Evolutionary conservation across 2,888 invertebrate species (phyloP).

Genomic region (Pyralis farinalis): DNA sequence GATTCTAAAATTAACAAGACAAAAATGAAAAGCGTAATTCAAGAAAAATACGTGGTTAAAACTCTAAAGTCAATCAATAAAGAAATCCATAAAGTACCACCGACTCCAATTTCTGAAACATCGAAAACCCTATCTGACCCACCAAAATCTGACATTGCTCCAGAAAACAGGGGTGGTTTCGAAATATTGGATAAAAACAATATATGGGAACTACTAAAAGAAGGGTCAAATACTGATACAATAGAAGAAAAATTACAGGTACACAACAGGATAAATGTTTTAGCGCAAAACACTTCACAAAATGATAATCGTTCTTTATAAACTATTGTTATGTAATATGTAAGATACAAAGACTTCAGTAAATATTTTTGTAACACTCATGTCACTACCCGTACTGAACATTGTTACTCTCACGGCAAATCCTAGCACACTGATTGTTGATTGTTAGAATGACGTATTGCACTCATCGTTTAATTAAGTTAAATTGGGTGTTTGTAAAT

Average conservation of each 20-base stretch:
- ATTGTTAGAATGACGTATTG: slow-evolving; percentile 54
- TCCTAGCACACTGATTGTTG: slow-evolving; percentile 62
- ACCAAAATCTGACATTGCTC: slow-evolving; percentile 58
- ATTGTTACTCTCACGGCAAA: slow-evolving; percentile 36
- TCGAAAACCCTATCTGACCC: slow-evolving; percentile 53
- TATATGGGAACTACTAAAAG: slow-evolving; percentile 83
- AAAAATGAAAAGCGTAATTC: slow-evolving; percentile 37
- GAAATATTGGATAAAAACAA: slow-evolving; percentile 82
- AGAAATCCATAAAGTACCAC: slow-evolving; percentile 74
- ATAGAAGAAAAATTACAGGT: slow-evolving; percentile 59
- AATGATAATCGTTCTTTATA: slow-evolving; percentile 68
- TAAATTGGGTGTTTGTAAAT: slow-evolving; percentile 57
- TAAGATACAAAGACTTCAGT: slow-evolving; percentile 73
- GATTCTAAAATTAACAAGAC: slow-evolving; percentile 44
- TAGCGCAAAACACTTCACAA: slow-evolving; percentile 45
- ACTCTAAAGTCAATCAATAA: slow-evolving; percentile 71
- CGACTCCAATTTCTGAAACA: slow-evolving; percentile 72
- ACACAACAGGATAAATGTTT: slow-evolving; percentile 50
- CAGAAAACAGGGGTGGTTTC: slow-evolving; percentile 75
- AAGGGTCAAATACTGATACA: slow-evolving; percentile 66
- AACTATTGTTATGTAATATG: slow-evolving; percentile 69
- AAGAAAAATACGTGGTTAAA: slow-evolving; percentile 47
- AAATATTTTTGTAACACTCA: slow-evolving; percentile 72
- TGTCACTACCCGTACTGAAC: slow-evolving; percentile 35
- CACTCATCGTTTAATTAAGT: slow-evolving; percentile 52